Conservation (phyloP, 2,113 vertebrate genomes). For the Gracilinanus agilis region DNA sequence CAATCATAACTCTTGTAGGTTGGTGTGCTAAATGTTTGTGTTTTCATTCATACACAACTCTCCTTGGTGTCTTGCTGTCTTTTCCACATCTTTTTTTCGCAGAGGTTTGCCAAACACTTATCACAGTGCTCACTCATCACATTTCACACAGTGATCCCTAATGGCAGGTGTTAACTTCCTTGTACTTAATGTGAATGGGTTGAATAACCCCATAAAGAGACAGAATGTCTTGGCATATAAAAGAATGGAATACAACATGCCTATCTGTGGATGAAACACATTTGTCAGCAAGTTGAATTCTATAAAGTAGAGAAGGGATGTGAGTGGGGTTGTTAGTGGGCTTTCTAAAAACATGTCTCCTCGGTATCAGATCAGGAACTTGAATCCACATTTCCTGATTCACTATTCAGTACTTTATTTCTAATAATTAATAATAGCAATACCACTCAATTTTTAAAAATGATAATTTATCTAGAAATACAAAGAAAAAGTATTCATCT, state of each 20-base stretch:
- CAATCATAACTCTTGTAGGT: background rate
- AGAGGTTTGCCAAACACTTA: conserved; percentile 69
- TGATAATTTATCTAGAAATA: background rate
- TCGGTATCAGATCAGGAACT: conserved; percentile 6
- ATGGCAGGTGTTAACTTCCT: conserved; percentile 79
- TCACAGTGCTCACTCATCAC: conserved; percentile 69
- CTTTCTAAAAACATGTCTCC: background rate
- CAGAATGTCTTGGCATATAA: conserved; percentile 75
- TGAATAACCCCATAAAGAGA: conserved; percentile 78
- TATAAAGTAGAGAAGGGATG: conserved; percentile 65
- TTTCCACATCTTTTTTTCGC: conserved; percentile 44
- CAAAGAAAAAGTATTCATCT: background rate
- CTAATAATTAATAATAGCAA: background rate
- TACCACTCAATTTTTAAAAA: background rate
- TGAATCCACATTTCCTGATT: conserved; percentile 10
- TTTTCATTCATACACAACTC: background rate
- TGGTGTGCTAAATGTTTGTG: background rate
- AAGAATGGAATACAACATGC: conserved; percentile 56
- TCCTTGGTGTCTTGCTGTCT: background rate
- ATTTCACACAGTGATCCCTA: conserved; percentile 75
- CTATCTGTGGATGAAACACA: conserved; percentile 33
- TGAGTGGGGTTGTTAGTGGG: background rate
- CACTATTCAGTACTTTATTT: background rate
- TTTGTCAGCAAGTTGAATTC: conserved; percentile 43
- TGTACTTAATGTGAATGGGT: conserved; percentile 77